These are phyloP conservation scores for Sphaerodactylus townsendi DNA, from an alignment of 2,113 vertebrate genomes.

Conservation along the genomic window DNA sequence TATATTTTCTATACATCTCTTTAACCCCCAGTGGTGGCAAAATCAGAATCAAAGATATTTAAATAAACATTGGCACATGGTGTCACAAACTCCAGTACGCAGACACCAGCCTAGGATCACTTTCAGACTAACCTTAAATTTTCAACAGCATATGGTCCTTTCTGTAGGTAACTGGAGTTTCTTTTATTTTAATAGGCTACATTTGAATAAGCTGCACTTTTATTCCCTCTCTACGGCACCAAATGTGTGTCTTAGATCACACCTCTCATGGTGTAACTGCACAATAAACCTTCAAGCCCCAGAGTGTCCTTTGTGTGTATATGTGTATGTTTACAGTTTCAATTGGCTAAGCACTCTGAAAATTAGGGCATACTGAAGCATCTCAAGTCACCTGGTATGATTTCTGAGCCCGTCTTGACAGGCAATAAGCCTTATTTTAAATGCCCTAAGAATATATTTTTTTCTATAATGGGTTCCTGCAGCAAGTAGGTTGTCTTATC, in stretches of 20 bases:
- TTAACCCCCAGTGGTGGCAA: no score
- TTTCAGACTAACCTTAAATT: background rate
- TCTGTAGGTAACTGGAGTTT: no score
- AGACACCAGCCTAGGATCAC: background rate
- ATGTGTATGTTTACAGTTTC: background rate
- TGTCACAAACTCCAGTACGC: background rate
- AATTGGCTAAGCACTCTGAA: background rate
- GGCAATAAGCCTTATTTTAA: no score
- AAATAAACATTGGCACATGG: no score
- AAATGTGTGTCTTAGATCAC: no score
- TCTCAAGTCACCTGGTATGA: background rate
- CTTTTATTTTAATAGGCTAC: background rate
- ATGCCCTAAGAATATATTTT: background rate
- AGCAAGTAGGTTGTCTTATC: background rate
- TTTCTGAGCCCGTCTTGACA: conserved; percentile 9
- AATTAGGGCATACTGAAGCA: background rate
- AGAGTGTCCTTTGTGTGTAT: background rate
- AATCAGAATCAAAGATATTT: no score
- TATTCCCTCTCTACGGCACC: no score
- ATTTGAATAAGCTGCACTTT: background rate
- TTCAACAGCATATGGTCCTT: background rate
- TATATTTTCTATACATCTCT: no score
- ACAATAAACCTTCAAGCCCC: no score
- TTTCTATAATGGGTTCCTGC: background rate
- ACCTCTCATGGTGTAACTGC: no score